Evolutionary conservation across 2,888 invertebrate genomes (phyloP).

Genomic region (Agrotis ipsilon): DNA sequence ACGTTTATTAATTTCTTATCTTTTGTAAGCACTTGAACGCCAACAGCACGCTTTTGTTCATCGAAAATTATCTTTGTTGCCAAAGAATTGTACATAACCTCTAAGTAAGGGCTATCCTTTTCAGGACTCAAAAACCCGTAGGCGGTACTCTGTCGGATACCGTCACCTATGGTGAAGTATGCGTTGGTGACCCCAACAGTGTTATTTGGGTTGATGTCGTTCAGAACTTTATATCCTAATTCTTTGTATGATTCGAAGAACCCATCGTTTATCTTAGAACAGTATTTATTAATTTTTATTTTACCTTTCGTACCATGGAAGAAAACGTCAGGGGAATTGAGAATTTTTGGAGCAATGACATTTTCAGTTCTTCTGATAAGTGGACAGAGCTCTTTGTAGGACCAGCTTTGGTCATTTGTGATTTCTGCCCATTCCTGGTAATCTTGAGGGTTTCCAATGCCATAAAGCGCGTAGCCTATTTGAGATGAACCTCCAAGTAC

Average conservation of each 20-base stretch:
- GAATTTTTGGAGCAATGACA: slow-evolving; percentile 54
- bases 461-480: slow-evolving; percentile 88
- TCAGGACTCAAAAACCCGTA: slow-evolving; percentile 82
- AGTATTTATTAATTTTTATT: slow-evolving; percentile 75
- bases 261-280: slow-evolving; percentile 45
- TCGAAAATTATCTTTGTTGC: slow-evolving; percentile 88
- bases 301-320: slow-evolving; percentile 81
- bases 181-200: slow-evolving; percentile 82
- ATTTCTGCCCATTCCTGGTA: slow-evolving; percentile 86
- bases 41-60: slow-evolving; percentile 79
- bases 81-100: slow-evolving; percentile 81
- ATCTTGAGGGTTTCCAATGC: slow-evolving; percentile 78
- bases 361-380: slow-evolving; percentile 88
- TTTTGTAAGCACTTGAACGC: slow-evolving; percentile 77
- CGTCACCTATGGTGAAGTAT: slow-evolving; percentile 82
- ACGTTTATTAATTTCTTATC: slow-evolving; percentile 68
- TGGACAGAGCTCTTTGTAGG: slow-evolving; percentile 83
- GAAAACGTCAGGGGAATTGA: slow-evolving; percentile 52
- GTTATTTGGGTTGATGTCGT: slow-evolving; percentile 78
- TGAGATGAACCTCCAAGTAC: slow-evolving; percentile 90
- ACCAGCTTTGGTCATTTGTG: slow-evolving; percentile 87
- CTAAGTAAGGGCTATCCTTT: slow-evolving; percentile 73
- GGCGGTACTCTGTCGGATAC: slow-evolving; percentile 84
- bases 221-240: slow-evolving; percentile 77
- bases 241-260: slow-evolving; percentile 79